Evolutionary conservation across 2,797 vertebrate genomes (phyloP).

Genomic region (Spheniscus humboldti): DNA sequence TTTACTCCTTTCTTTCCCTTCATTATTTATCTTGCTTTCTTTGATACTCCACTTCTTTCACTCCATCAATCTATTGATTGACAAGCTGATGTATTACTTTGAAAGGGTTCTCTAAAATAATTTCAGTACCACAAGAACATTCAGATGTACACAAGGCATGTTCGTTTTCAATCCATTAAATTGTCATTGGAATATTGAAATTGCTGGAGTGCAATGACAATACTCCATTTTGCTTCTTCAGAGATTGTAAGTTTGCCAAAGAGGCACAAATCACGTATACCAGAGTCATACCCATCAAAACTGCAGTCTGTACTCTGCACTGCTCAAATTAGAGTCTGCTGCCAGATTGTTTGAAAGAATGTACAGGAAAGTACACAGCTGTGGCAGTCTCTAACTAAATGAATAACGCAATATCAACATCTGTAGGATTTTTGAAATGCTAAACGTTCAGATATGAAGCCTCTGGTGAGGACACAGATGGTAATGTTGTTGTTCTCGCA

Average conservation of each 20-base stretch:
- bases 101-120: not conserved
- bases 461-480: conserved; percentile 50
- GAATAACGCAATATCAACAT: conserved; percentile 70
- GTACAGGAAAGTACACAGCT: conserved; percentile 49
- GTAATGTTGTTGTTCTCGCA: conserved; percentile 28
- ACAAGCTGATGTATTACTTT: not conserved
- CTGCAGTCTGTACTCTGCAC: not conserved
- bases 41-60: not conserved
- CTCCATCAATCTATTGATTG: not conserved
- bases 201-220: not conserved
- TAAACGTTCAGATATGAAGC: conserved; percentile 41
- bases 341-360: conserved; percentile 57
- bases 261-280: not conserved
- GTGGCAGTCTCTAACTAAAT: conserved; percentile 33
- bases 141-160: not conserved
- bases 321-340: conserved; percentile 35
- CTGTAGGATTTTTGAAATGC: conserved; percentile 64
- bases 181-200: not conserved
- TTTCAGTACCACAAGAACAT: not conserved
- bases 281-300: not conserved
- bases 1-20: not conserved
- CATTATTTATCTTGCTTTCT: not conserved
- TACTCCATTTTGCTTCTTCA: not conserved
- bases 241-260: not conserved
- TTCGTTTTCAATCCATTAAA: not conserved